phyloP scores from a whole-genome alignment of 2,797 vertebrate species.

The Pipistrellus pipistrellus region DNA sequence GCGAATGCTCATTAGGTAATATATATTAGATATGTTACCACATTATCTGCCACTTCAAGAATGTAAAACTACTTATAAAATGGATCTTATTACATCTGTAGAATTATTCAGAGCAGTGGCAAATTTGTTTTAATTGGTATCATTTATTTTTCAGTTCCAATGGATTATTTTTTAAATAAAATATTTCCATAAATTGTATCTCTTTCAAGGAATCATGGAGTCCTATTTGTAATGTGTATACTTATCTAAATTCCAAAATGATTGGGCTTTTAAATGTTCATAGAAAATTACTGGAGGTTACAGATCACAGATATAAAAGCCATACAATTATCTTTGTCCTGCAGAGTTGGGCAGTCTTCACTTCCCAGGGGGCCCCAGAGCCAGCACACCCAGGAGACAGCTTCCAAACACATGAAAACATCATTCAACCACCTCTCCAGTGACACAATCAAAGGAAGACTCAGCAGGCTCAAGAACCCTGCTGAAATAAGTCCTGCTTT shows the following conservation, averaged over 20 bases:
- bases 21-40: not conserved
- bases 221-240: not conserved
- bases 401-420: not conserved
- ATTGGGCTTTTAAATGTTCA: not conserved
- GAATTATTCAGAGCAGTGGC: not conserved
- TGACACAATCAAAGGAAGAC: not conserved
- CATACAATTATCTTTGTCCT: not conserved
- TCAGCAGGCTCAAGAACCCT: not conserved
- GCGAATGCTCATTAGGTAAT: not conserved
- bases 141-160: not conserved
- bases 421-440: not conserved
- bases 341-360: not conserved
- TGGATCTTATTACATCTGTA: not conserved
- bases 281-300: not conserved
- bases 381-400: not conserved
- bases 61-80: not conserved
- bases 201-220: not conserved
- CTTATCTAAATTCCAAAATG: not conserved
- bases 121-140: conserved; percentile 2
- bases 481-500: not conserved
- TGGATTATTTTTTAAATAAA: not conserved
- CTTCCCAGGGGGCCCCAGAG: not conserved
- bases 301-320: not conserved
- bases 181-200: conserved; percentile 14
- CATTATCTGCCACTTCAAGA: not conserved